These are phyloP conservation scores for Apamea monoglypha DNA, from an alignment of 2,888 invertebrate species.

Conservation along the genomic window DNA sequence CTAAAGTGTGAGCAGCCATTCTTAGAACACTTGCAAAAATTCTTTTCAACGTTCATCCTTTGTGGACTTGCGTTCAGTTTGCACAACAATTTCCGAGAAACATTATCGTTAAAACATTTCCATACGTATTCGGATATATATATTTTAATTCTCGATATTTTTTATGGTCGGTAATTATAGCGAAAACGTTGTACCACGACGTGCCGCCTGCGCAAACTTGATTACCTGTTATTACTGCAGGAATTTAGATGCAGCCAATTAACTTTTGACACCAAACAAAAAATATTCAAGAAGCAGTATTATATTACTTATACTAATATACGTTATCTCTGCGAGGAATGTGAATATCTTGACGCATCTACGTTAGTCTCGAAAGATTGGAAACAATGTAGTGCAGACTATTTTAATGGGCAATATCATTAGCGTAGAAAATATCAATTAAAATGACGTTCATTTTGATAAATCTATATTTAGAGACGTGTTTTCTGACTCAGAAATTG, in stretches of 20 bases:
- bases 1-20: neutral
- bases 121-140: conserved; percentile 26
- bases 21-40: conserved; percentile 14
- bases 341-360: conserved; percentile 31
- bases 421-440: conserved; percentile 46
- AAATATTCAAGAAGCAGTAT: conserved; percentile 14
- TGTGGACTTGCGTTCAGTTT: conserved; percentile 40
- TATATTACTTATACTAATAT: conserved; percentile 25
- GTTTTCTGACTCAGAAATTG: neutral
- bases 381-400: conserved; percentile 46
- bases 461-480: conserved; percentile 24
- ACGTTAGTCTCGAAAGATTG: conserved; percentile 49
- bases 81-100: conserved; percentile 51
- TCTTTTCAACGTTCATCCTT: conserved; percentile 23
- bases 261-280: conserved; percentile 46
- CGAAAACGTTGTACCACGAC: conserved; percentile 34
- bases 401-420: conserved; percentile 60
- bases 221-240: conserved; percentile 38
- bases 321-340: conserved; percentile 24
- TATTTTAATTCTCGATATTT: conserved; percentile 43
- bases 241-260: conserved; percentile 43
- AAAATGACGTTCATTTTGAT: conserved; percentile 47
- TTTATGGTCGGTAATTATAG: conserved; percentile 56
- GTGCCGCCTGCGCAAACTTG: conserved; percentile 18
- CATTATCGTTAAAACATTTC: conserved; percentile 39